Evolutionary conservation across 2,113 vertebrate genomes (phyloP).

Genomic region (Calonectris borealis): DNA sequence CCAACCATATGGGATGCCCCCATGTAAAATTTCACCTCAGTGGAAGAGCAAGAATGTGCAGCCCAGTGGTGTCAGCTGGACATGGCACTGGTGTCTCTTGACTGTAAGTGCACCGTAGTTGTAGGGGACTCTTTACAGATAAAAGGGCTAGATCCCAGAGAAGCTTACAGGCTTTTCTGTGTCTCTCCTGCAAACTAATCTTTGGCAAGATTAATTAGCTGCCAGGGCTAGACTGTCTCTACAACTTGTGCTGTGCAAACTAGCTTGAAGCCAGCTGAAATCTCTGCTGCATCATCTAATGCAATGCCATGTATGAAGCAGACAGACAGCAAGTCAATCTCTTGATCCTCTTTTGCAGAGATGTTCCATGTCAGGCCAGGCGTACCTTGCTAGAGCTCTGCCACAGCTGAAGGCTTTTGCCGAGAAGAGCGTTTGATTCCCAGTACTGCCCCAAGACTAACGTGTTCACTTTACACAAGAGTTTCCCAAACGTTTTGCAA

Average conservation of each 20-base stretch:
- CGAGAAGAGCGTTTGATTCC: not conserved
- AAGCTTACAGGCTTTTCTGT: not conserved
- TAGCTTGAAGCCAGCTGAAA: not conserved
- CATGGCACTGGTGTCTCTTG: not conserved
- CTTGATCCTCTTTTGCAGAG: not conserved
- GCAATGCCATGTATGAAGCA: not conserved
- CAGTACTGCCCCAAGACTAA: not conserved
- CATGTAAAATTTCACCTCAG: not conserved
- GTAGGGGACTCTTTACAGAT: not conserved
- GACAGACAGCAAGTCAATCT: not conserved
- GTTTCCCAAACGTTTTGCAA: not conserved
- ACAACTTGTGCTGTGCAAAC: not conserved
- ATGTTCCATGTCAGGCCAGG: not conserved
- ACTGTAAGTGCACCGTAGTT: not conserved
- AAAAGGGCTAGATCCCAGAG: not conserved
- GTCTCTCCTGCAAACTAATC: not conserved
- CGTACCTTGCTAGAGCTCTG: not conserved
- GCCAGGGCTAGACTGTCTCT: not conserved
- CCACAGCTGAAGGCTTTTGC: not conserved
- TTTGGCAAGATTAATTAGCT: not conserved
- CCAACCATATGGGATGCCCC: not conserved
- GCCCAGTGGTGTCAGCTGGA: not conserved
- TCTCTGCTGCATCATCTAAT: not conserved
- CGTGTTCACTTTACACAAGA: not conserved
- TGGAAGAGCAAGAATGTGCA: not conserved